phyloP scores from a whole-genome alignment of 2,888 invertebrate species.

The Chymomyza procnemis region DNA sequence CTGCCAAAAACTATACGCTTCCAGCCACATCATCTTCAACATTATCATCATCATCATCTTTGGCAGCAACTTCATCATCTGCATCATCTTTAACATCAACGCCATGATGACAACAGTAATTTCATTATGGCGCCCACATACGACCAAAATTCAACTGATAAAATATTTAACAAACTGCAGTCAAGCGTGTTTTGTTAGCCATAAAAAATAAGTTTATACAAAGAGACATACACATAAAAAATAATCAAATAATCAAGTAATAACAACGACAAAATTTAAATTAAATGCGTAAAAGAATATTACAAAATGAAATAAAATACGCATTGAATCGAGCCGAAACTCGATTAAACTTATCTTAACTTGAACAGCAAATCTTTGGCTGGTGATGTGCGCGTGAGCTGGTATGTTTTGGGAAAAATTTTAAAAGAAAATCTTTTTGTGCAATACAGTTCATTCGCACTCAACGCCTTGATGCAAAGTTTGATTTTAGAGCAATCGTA shows the following conservation, averaged over 20 bases:
- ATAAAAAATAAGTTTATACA: conserved; percentile 57
- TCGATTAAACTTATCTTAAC: conserved; percentile 46
- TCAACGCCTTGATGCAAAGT: too few species aligned
- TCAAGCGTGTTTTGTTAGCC: conserved; percentile 40
- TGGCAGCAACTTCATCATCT: neutral
- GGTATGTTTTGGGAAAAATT: too few species aligned
- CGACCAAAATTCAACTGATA: neutral
- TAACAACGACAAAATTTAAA: conserved; percentile 39
- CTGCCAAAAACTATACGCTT: neutral
- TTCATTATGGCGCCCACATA: conserved; percentile 38
- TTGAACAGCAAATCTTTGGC: neutral
- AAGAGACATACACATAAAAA: conserved; percentile 27
- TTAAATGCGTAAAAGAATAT: conserved; percentile 60
- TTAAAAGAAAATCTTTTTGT: too few species aligned
- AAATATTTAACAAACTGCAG: conserved; percentile 35
- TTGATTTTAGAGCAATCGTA: too few species aligned
- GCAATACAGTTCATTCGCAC: neutral
- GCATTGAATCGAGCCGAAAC: conserved; percentile 17
- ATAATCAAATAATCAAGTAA: conserved; percentile 20
- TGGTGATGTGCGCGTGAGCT: neutral
- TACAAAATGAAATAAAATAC: conserved; percentile 29
- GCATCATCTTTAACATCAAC: conserved; percentile 10
- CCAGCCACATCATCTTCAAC: neutral
- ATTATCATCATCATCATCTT: neutral
- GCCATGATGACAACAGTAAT: conserved; percentile 46